phyloP scores from a whole-genome alignment of 2,797 vertebrate genomes.

The Percopsis omiscomaycus region DNA sequence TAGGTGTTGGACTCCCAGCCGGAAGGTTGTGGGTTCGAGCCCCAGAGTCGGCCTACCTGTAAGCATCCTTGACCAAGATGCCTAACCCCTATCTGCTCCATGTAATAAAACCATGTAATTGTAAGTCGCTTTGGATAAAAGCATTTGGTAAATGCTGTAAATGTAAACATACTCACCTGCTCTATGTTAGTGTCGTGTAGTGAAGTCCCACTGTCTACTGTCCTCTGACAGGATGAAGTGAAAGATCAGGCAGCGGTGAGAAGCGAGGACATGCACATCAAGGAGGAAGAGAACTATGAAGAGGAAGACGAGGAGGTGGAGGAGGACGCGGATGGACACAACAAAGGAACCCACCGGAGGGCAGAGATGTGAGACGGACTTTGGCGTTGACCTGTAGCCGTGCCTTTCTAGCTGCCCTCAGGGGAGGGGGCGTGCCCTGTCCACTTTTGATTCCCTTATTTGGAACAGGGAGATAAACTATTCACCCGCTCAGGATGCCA shows the following conservation, averaged over 20 bases:
- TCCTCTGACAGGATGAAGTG: constrained; percentile 59
- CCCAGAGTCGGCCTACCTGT: too few species aligned
- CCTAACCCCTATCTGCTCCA: too few species aligned
- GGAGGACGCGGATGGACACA: constrained; percentile 70
- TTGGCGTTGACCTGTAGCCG: constrained; percentile 30
- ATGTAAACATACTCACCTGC: too few species aligned
- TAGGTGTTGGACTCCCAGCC: too few species aligned
- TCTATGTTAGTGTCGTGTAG: too few species aligned
- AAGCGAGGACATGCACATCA: constrained; percentile 70
- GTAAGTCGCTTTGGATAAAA: too few species aligned
- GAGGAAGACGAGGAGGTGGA: constrained; percentile 84
- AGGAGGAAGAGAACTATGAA: constrained; percentile 71
- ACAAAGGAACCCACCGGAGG: constrained; percentile 77
- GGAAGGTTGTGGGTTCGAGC: too few species aligned
- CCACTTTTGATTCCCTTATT: constrained; percentile 21
- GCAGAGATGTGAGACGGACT: constrained; percentile 87
- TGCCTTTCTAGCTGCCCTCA: constrained; percentile 37
- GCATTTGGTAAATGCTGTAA: too few species aligned
- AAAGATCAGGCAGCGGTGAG: constrained; percentile 67
- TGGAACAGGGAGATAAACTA: constrained; percentile 44
- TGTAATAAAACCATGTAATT: too few species aligned
- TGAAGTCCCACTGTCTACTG: too few species aligned
- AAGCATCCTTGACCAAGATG: too few species aligned
- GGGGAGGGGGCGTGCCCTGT: constrained; percentile 22
- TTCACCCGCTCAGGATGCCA: constrained; percentile 43